A percentile compares a stretch with the other conserved stretches of the same genome.
phyloP scores from a whole-genome alignment of 2,113 vertebrate genomes.

The Semicossyphus pulcher region DNA sequence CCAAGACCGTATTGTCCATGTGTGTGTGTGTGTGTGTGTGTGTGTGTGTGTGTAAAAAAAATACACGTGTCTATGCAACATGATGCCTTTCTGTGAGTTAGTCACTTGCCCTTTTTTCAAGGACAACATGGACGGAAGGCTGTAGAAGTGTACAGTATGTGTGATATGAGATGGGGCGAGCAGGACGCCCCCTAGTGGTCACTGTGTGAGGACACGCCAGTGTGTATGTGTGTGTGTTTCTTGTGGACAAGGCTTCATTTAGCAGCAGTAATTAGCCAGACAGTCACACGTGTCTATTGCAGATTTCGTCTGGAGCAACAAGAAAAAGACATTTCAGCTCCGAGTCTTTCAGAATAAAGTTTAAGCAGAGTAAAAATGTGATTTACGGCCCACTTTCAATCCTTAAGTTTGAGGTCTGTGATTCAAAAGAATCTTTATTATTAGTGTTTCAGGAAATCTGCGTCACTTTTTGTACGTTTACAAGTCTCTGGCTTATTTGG shows the following conservation, averaged over 20 bases:
- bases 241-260: slow-evolving; percentile 10
- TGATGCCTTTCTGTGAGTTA: slow-evolving; percentile 16
- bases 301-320: neutral
- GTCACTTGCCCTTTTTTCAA: slow-evolving; percentile 34
- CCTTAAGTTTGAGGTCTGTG: too few species aligned
- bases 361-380: too few species aligned
- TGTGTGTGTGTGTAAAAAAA: slow-evolving; percentile 3
- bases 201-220: slow-evolving; percentile 4
- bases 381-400: too few species aligned
- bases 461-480: neutral
- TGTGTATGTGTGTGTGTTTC: slow-evolving; percentile 28
- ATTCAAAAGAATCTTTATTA: too few species aligned
- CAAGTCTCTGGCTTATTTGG: neutral
- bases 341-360: too few species aligned
- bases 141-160: slow-evolving; percentile 2
- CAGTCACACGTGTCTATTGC: neutral
- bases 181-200: slow-evolving; percentile 27
- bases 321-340: neutral
- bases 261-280: slow-evolving; percentile 12
- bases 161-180: slow-evolving; percentile 6
- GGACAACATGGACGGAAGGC: slow-evolving; percentile 42
- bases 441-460: neutral
- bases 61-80: neutral
- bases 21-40: slow-evolving; percentile 14
- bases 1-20: neutral